Percentiles rank a stretch among this genome's conserved stretches.
phyloP scores from a whole-genome alignment of 2,113 vertebrate species.

The Festucalex cinctus region DNA sequence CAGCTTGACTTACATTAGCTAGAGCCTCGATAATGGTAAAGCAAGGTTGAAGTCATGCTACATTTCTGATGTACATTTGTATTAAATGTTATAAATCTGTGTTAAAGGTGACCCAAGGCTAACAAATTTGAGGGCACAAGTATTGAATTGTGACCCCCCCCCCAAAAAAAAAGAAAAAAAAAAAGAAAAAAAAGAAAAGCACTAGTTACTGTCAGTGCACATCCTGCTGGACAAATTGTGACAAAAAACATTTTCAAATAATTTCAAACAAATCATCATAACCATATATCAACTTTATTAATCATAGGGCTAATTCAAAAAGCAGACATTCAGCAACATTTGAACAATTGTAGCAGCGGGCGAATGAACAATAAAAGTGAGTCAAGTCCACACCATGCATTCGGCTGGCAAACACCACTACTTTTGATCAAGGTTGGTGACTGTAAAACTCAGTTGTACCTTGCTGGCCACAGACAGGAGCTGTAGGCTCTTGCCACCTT shows the following conservation, averaged over 20 bases:
- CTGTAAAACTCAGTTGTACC: slow-evolving; percentile 39
- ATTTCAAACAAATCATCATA: slow-evolving; percentile 26
- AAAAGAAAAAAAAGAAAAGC: no score
- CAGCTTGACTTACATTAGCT: no score
- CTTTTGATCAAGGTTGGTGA: slow-evolving; percentile 31
- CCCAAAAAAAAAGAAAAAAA: no score
- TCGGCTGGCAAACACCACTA: slow-evolving; percentile 55
- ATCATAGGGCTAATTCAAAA: slow-evolving; percentile 69
- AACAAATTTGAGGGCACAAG: no score
- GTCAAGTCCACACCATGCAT: slow-evolving; percentile 70
- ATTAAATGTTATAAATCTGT: no score
- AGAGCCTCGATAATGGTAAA: no score
- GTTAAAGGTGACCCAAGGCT: no score
- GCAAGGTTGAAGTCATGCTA: no score
- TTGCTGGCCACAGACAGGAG: slow-evolving; percentile 38
- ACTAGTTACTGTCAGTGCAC: no score
- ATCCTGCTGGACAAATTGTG: background rate
- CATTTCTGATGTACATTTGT: no score
- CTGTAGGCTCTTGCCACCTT: background rate
- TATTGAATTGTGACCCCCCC: no score
- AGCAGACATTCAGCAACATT: slow-evolving; percentile 78
- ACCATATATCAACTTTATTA: slow-evolving; percentile 71
- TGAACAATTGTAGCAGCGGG: slow-evolving; percentile 74
- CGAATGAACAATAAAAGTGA: slow-evolving; percentile 64
- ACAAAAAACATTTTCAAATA: slow-evolving; percentile 34